A percentile compares a stretch with the other conserved stretches of the same genome.
phyloP scores from a whole-genome alignment of 2,113 vertebrate species.

The Datnioides undecimradiatus region DNA sequence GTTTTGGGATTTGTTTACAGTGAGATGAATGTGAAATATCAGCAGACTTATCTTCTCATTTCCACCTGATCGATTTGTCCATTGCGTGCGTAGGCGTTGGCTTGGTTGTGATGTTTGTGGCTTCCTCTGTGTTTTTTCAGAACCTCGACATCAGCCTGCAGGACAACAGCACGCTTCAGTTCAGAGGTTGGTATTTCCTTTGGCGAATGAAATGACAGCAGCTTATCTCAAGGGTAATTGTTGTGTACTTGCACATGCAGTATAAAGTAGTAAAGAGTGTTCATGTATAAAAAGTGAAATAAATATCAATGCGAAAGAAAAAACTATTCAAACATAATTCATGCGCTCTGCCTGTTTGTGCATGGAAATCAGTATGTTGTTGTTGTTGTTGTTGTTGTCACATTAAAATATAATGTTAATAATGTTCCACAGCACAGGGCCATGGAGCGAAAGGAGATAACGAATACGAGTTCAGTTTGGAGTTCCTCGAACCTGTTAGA shows the following conservation, averaged over 20 bases:
- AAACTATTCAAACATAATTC: neutral
- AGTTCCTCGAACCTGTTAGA: slow-evolving; percentile 90
- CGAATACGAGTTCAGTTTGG: slow-evolving; percentile 92
- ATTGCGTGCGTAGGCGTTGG: neutral
- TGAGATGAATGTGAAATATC: neutral
- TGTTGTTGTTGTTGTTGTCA: too few species aligned
- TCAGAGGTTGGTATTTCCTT: slow-evolving; percentile 87
- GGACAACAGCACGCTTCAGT: slow-evolving; percentile 89
- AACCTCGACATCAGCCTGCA: slow-evolving; percentile 88
- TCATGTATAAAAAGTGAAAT: neutral
- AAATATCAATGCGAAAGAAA: too few species aligned
- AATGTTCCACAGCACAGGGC: slow-evolving; percentile 87
- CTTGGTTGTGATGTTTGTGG: slow-evolving; percentile 41
- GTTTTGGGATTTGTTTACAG: neutral
- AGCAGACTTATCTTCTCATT: neutral
- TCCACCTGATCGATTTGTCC: neutral
- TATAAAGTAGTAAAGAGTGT: too few species aligned
- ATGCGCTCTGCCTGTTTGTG: neutral
- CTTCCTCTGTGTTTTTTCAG: slow-evolving; percentile 78
- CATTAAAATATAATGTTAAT: neutral
- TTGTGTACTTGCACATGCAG: too few species aligned
- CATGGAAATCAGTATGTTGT: too few species aligned
- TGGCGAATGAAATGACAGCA: neutral
- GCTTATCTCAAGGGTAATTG: too few species aligned
- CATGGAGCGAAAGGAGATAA: slow-evolving; percentile 98